Conservation (phyloP, 2,113 vertebrate genomes). For the Sialia sialis region DNA sequence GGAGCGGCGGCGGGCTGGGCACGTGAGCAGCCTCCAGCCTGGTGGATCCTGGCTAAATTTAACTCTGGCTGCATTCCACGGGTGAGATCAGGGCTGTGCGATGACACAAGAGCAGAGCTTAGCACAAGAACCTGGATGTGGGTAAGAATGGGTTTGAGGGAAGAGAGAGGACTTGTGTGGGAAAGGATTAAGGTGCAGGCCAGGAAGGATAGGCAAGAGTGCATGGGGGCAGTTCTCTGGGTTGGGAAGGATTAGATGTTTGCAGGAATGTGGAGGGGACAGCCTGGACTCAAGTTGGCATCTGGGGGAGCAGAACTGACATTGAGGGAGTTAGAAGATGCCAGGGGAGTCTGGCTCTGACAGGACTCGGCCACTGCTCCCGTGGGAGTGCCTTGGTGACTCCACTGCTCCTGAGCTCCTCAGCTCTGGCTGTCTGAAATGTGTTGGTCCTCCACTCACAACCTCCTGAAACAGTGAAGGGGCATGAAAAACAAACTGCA, state of each 20-base stretch:
- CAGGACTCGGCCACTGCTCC: neutral
- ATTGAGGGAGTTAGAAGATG: neutral
- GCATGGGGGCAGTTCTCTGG: neutral
- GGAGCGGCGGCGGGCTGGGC: neutral
- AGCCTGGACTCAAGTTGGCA: neutral
- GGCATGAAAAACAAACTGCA: neutral
- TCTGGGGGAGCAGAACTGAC: neutral
- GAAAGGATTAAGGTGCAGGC: neutral
- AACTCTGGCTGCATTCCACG: neutral
- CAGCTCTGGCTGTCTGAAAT: neutral
- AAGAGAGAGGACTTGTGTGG: neutral
- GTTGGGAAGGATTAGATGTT: neutral
- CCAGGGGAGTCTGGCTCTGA: neutral
- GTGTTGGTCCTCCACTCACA: neutral
- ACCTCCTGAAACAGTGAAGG: neutral
- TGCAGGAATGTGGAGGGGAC: fast-evolving
- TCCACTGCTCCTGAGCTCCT: neutral
- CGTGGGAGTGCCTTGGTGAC: neutral
- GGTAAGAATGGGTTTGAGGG: neutral
- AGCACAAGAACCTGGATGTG: neutral
- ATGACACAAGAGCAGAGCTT: neutral
- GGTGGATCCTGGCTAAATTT: neutral
- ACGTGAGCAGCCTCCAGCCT: neutral
- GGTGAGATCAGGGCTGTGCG: neutral
- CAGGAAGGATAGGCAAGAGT: neutral